Evolutionary conservation across 2,113 vertebrate species (phyloP).

Genomic region (Xenopus borealis): DNA sequence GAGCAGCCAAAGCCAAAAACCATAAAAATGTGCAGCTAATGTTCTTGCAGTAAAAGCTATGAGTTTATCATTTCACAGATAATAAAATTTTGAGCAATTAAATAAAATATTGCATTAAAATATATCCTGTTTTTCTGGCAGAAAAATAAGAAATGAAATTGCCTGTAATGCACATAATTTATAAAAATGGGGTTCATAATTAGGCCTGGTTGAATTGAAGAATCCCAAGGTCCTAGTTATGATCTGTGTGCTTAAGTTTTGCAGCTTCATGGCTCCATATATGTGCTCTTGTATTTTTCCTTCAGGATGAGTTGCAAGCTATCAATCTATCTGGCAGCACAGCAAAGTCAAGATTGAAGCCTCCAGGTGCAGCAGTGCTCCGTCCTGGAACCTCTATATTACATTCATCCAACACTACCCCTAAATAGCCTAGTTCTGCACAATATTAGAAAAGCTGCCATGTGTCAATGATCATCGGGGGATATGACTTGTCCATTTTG

Average conservation of each 20-base stretch:
- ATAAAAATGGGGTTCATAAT: slow-evolving; percentile 9
- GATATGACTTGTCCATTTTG: neutral
- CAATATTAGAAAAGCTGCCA: neutral
- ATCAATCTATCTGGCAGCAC: slow-evolving; percentile 13
- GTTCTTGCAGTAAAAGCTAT: slow-evolving; percentile 1
- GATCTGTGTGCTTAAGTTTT: neutral
- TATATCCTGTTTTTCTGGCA: slow-evolving; percentile 12
- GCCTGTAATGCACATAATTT: slow-evolving; percentile 21
- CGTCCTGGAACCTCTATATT: neutral
- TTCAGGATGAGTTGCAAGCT: slow-evolving; percentile 9
- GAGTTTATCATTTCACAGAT: slow-evolving; percentile 10
- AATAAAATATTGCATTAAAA: neutral
- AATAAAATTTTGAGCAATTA: neutral
- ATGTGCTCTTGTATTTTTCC: slow-evolving; percentile 15
- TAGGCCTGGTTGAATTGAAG: neutral
- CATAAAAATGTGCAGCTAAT: neutral
- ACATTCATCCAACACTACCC: slow-evolving; percentile 10
- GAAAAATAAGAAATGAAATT: slow-evolving; percentile 4
- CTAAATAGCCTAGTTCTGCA: neutral
- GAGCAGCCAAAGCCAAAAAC: neutral
- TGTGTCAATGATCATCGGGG: neutral
- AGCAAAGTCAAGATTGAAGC: neutral
- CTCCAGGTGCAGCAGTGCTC: slow-evolving; percentile 11
- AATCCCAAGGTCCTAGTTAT: slow-evolving; percentile 8
- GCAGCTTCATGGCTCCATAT: slow-evolving; percentile 1